Percentiles rank a stretch among this genome's conserved stretches.
These are phyloP conservation scores for Drosophila guanche DNA, from an alignment of 1,140 invertebrate species.

Conservation along the genomic window DNA sequence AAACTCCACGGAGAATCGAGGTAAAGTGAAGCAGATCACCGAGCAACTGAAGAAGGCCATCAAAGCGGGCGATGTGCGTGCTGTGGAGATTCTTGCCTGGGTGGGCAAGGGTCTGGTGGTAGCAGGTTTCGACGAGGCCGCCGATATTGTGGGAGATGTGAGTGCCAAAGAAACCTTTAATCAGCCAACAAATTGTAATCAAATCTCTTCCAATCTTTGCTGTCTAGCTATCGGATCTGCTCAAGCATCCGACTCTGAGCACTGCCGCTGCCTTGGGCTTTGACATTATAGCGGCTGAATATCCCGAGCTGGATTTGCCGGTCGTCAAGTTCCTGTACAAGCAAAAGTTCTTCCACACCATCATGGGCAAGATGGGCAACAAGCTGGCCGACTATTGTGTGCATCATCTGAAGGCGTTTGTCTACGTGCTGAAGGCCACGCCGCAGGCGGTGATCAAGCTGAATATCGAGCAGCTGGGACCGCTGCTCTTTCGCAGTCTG, in stretches of 20 bases:
- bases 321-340: conserved; percentile 84
- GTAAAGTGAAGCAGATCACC: conserved; percentile 51
- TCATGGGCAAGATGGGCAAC: conserved; percentile 83
- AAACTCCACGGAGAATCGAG: conserved; percentile 44
- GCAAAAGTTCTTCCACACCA: conserved; percentile 87
- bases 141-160: conserved; percentile 75
- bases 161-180: conserved; percentile 14
- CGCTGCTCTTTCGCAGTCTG: conserved; percentile 88
- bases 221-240: conserved; percentile 68
- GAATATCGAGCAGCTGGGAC: conserved; percentile 87
- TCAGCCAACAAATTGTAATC: background rate
- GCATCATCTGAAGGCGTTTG: conserved; percentile 86
- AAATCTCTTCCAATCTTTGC: background rate
- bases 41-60: conserved; percentile 54
- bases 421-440: conserved; percentile 86
- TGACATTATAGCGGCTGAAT: conserved; percentile 74
- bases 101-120: conserved; percentile 74
- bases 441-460: conserved; percentile 86
- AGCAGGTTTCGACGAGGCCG: conserved; percentile 67
- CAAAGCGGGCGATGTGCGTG: conserved; percentile 65
- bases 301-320: conserved; percentile 75
- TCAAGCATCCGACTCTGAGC: conserved; percentile 73
- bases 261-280: conserved; percentile 70
- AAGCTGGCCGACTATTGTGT: conserved; percentile 84
- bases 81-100: conserved; percentile 76